These are phyloP conservation scores for Periplaneta americana DNA, from an alignment of 1,140 invertebrate species.

Conservation along the genomic window DNA sequence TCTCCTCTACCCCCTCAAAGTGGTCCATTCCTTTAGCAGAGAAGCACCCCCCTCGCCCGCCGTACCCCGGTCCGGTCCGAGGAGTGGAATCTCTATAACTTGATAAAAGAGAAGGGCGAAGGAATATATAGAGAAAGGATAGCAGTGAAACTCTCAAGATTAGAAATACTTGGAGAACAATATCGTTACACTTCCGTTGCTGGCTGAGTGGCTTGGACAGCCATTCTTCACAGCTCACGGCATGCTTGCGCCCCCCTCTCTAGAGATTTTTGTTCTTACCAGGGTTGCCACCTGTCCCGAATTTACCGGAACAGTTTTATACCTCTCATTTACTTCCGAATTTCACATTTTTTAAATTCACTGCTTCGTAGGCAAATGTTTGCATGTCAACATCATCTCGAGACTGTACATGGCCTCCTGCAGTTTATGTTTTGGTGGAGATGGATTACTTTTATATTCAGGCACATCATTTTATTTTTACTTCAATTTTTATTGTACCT, in stretches of 20 bases:
- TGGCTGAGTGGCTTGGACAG: not conserved
- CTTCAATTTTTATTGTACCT: too few relatives aligned
- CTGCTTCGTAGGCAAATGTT: too few relatives aligned
- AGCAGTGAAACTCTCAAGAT: not conserved
- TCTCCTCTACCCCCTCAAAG: not conserved
- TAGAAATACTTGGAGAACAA: not conserved
- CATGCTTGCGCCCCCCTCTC: not conserved
- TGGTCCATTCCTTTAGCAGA: not conserved
- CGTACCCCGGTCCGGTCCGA: too few relatives aligned
- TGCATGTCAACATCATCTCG: too few relatives aligned
- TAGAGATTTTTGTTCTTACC: not conserved
- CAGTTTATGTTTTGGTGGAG: too few relatives aligned
- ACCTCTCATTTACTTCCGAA: too few relatives aligned
- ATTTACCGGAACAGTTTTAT: too few relatives aligned
- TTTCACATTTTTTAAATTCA: too few relatives aligned
- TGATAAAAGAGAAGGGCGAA: not conserved
- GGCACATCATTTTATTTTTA: too few relatives aligned
- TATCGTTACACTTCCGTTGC: not conserved
- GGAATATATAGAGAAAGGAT: not conserved
- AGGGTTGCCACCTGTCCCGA: too few relatives aligned
- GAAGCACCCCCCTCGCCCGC: not conserved
- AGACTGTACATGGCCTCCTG: too few relatives aligned
- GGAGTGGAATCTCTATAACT: not conserved
- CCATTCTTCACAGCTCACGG: not conserved
- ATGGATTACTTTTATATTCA: too few relatives aligned